Evolutionary conservation across 2,888 invertebrate species (phyloP), one percentile per base, ranked within the genome.

Genomic region (Parnassius glacialis): DNA sequence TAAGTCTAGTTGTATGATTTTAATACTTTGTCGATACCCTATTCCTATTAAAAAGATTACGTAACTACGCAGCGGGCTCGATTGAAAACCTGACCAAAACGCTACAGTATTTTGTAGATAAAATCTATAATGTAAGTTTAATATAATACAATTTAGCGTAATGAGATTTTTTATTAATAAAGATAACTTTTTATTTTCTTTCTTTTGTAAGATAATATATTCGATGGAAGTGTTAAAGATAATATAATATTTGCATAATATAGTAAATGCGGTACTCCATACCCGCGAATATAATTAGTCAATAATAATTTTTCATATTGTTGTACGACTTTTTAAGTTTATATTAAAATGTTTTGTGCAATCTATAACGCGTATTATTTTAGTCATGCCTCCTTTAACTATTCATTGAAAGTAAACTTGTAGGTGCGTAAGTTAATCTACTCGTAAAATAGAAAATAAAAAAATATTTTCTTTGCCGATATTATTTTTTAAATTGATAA

Each of bases 301-400:
- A 95, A 94, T 95, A 88, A 88, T 88, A 95, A 95, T 95, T 95
- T 95, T 95, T 95, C 95, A 95, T 95, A 95, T 94, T 95, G 94
- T 94, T 95, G 95, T 95, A 95, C 94, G 94, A 92, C 93, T 95
- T 95, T 95, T 95, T 95, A 95, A 95, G 95, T 95, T 95, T 95
- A 94, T 95, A 95, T 95, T 95, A 95, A 95, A 95, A 95, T 94
- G 94, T 95, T 93, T 95, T 95, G 94, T 95, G 95, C 94, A 94
- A 94, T 94, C 93, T 91, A 89, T 78, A 83, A 77, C 65, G 76
- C 75, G 75, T 80, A 69, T 84, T 76, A 60, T 76, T 80, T 68
- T 64, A 57, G 54, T 63, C 59, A 64, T 62, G 59, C 58, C 63
- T 43, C 7, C 2, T 52, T 13, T 42, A 13, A n/a, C 10, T 5